These are phyloP conservation scores for Carlito syrichta DNA, from an alignment of 2,113 vertebrate species.

Conservation along the genomic window DNA sequence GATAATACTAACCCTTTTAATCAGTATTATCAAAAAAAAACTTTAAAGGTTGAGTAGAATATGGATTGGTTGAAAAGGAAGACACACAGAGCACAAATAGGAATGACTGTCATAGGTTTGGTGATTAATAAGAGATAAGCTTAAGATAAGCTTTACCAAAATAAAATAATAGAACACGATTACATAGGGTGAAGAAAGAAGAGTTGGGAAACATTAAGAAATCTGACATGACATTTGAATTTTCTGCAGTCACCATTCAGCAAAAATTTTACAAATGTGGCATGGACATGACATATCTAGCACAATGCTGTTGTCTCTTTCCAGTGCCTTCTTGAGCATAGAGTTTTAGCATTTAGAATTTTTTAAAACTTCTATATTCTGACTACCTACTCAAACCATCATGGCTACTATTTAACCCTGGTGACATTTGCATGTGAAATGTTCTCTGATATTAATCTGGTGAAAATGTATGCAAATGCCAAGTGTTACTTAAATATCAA, in stretches of 20 bases:
- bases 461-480: background rate
- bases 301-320: background rate
- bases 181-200: background rate
- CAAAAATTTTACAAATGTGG: background rate
- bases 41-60: background rate
- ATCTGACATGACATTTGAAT: background rate
- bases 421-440: background rate
- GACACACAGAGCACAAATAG: background rate
- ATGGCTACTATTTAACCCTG: background rate
- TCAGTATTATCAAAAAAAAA: background rate
- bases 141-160: background rate
- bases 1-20: background rate
- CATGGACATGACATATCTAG: background rate
- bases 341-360: conserved; percentile 17
- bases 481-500: background rate
- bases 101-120: background rate
- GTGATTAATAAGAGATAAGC: background rate
- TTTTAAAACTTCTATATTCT: background rate
- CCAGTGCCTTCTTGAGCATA: background rate
- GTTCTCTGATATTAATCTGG: background rate
- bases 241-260: background rate
- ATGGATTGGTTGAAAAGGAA: background rate
- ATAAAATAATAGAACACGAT: background rate
- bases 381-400: background rate
- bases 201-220: background rate